Percentiles rank a stretch among this genome's conserved stretches.
These are phyloP conservation scores for Mastigias papua DNA, from an alignment of 30 jellyfish, hydroid and myxozoan species.

Conservation along the genomic window DNA sequence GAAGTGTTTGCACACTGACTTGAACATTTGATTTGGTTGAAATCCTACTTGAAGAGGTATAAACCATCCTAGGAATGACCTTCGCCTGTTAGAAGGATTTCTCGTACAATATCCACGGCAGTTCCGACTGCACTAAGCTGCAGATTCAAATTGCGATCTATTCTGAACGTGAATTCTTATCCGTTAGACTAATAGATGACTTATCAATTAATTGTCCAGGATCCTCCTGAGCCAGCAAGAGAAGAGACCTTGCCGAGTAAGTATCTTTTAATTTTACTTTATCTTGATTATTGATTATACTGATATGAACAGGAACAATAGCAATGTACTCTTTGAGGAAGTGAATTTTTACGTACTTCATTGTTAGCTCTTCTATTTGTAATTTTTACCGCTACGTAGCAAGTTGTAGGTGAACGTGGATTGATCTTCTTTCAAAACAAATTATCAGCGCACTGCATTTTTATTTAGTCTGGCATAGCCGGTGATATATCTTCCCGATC, in stretches of 20 bases:
- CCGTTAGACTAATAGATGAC: constrained; percentile 47
- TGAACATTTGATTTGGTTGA: not conserved
- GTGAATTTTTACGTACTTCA: too few species aligned
- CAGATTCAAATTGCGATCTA: not conserved
- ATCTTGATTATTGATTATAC: not conserved
- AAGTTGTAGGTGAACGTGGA: too few species aligned
- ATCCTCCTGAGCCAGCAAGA: constrained; percentile 82
- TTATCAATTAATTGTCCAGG: constrained; percentile 89
- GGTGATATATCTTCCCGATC: not conserved
- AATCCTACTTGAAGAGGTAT: not conserved
- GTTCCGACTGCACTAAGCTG: not conserved
- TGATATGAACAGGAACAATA: not conserved
- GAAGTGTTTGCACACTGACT: not conserved
- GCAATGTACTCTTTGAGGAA: too few species aligned
- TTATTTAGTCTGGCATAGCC: too few species aligned
- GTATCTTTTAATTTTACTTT: constrained; percentile 21
- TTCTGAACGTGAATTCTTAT: not conserved
- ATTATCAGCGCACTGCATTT: too few species aligned
- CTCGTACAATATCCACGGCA: not conserved
- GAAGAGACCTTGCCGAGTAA: constrained; percentile 91
- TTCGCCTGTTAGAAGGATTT: not conserved
- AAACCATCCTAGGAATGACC: not conserved
- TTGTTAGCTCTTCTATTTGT: too few species aligned
- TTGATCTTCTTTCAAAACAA: too few species aligned
- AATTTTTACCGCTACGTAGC: too few species aligned